Evolutionary conservation across 2,113 vertebrate genomes (phyloP).

Genomic region (Polypterus bichir): DNA sequence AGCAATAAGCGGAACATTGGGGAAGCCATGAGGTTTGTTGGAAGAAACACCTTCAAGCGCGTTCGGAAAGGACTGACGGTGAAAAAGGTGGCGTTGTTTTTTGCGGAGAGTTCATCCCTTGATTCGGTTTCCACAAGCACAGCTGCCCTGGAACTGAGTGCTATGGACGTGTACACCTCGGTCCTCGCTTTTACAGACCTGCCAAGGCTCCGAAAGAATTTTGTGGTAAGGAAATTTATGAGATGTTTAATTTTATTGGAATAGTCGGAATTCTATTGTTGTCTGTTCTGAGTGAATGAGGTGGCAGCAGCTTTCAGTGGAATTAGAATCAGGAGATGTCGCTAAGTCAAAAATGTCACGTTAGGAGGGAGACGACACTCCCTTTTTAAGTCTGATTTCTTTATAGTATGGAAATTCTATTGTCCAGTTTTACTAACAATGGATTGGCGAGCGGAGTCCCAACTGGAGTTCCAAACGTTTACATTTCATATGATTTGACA

Average conservation of each 20-base stretch:
- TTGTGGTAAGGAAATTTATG: conserved; percentile 26
- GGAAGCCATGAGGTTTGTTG: conserved; percentile 31
- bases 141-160: conserved; percentile 28
- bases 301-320: too few species aligned
- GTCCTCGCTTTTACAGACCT: conserved; percentile 30
- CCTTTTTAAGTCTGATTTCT: too few species aligned
- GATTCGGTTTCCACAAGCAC: conserved; percentile 22
- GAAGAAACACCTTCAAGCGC: conserved; percentile 40
- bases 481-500: too few species aligned
- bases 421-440: too few species aligned
- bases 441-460: too few species aligned
- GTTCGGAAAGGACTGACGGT: conserved; percentile 19
- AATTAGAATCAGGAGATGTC: too few species aligned
- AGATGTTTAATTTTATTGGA: not conserved
- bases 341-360: too few species aligned
- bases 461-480: too few species aligned
- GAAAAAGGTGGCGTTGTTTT: conserved; percentile 30
- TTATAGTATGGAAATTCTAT: too few species aligned
- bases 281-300: too few species aligned
- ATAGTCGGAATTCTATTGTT: too few species aligned
- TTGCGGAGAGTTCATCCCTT: conserved; percentile 19
- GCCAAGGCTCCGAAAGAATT: conserved; percentile 23
- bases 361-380: too few species aligned
- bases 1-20: conserved; percentile 18
- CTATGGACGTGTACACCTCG: conserved; percentile 25